Evolutionary conservation across 2,113 vertebrate genomes (phyloP).

Genomic region (Asarcornis scutulata): DNA sequence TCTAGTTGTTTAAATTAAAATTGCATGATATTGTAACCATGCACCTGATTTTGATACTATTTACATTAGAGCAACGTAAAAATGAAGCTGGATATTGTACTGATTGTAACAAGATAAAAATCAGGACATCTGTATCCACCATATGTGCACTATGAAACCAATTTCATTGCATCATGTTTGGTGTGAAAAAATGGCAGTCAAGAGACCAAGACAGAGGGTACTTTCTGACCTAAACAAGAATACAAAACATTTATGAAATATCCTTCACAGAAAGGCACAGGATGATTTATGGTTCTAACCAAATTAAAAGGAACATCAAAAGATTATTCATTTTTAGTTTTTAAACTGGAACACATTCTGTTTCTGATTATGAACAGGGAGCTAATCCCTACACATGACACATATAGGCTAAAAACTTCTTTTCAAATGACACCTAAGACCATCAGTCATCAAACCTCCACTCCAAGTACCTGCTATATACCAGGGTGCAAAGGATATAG

Average conservation of each 20-base stretch:
- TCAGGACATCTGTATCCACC: background rate
- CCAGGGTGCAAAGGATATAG: background rate
- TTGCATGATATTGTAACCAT: background rate
- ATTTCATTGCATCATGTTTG: constrained; percentile 38
- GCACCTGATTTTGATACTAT: background rate
- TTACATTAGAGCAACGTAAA: background rate
- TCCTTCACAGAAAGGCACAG: background rate
- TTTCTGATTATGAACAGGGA: constrained; percentile 10
- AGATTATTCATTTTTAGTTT: constrained; percentile 37
- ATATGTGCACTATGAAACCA: background rate
- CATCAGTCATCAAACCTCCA: background rate
- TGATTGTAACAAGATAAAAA: background rate
- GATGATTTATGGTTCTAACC: constrained; percentile 50
- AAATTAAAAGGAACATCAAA: constrained; percentile 63
- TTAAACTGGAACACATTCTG: background rate
- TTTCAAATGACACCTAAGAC: background rate
- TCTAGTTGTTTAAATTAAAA: background rate
- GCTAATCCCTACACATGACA: background rate
- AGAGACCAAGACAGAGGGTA: background rate
- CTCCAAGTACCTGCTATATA: background rate
- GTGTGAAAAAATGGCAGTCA: constrained; percentile 6
- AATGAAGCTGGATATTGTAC: background rate
- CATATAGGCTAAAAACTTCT: background rate
- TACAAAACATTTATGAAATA: constrained; percentile 4
- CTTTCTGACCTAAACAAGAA: background rate